Percentiles rank a stretch among this genome's conserved stretches.
Conservation (phyloP, 2,113 vertebrate species). For the Cyprinodon brontotheroides region DNA sequence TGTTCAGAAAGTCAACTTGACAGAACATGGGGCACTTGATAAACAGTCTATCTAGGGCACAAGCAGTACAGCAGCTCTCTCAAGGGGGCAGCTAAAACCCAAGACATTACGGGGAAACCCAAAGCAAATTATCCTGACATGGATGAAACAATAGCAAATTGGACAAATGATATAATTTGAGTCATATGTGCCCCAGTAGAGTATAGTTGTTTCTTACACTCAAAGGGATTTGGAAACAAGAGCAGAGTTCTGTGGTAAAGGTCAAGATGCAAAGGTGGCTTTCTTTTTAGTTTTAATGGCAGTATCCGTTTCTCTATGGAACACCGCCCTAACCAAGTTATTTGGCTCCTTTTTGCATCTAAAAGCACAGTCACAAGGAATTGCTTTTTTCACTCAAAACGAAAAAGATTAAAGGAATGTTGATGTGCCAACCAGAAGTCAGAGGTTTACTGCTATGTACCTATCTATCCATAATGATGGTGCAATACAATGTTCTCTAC, state of each 20-base stretch:
- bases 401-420: slow-evolving; percentile 68
- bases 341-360: slow-evolving; percentile 68
- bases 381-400: slow-evolving; percentile 40
- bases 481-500: slow-evolving; percentile 70
- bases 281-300: slow-evolving; percentile 24
- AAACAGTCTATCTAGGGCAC: slow-evolving; percentile 84
- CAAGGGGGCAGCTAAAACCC: slow-evolving; percentile 73
- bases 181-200: slow-evolving; percentile 80
- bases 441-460: neutral
- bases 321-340: slow-evolving; percentile 57
- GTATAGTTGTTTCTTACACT: slow-evolving; percentile 71
- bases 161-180: slow-evolving; percentile 86
- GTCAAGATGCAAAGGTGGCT: slow-evolving; percentile 77
- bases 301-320: too few relatives aligned
- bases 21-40: slow-evolving; percentile 78
- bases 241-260: slow-evolving; percentile 82
- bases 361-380: neutral
- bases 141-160: slow-evolving; percentile 86
- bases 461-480: slow-evolving; percentile 79
- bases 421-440: slow-evolving; percentile 54
- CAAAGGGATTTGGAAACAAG: slow-evolving; percentile 80
- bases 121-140: slow-evolving; percentile 86
- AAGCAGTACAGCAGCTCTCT: slow-evolving; percentile 72
- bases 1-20: slow-evolving; percentile 80
- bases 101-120: slow-evolving; percentile 80